Percentiles rank a stretch among this genome's conserved stretches.
phyloP scores from a whole-genome alignment of 1,140 invertebrate genomes.

The Globodera rostochiensis region DNA sequence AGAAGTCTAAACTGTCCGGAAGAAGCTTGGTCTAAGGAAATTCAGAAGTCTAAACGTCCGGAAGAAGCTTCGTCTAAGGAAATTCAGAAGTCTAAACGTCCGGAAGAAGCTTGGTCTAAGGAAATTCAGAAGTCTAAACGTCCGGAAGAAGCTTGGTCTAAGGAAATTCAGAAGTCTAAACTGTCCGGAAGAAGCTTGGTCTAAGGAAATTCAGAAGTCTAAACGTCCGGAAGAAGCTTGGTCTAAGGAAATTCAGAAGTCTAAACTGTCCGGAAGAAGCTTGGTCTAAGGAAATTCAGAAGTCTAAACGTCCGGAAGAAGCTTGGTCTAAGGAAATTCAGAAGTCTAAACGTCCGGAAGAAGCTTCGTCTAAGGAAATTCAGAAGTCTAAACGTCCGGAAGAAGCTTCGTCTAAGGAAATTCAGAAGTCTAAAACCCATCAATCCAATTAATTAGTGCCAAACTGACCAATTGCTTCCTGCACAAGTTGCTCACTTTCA shows the following conservation, averaged over 20 bases:
- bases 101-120: conserved; percentile 23
- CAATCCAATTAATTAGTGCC: not conserved
- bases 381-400: conserved; percentile 21
- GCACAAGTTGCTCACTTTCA: conserved; percentile 55
- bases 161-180: not conserved
- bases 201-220: not conserved
- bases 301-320: conserved; percentile 2
- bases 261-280: conserved; percentile 35
- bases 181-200: conserved; percentile 33
- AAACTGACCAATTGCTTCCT: conserved; percentile 41
- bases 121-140: not conserved
- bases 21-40: conserved; percentile 14
- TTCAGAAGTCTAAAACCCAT: not conserved
- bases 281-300: not conserved
- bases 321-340: conserved; percentile 14
- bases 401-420: conserved; percentile 19
- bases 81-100: too few species aligned
- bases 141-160: conserved; percentile 28
- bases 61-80: conserved; percentile 18
- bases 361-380: conserved; percentile 13
- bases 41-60: conserved; percentile 19
- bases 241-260: too few species aligned
- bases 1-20: conserved; percentile 21
- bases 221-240: conserved; percentile 29
- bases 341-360: conserved; percentile 20